Evolutionary conservation across 2,888 invertebrate species (phyloP).

Genomic region (Listrodromus nycthemerus): DNA sequence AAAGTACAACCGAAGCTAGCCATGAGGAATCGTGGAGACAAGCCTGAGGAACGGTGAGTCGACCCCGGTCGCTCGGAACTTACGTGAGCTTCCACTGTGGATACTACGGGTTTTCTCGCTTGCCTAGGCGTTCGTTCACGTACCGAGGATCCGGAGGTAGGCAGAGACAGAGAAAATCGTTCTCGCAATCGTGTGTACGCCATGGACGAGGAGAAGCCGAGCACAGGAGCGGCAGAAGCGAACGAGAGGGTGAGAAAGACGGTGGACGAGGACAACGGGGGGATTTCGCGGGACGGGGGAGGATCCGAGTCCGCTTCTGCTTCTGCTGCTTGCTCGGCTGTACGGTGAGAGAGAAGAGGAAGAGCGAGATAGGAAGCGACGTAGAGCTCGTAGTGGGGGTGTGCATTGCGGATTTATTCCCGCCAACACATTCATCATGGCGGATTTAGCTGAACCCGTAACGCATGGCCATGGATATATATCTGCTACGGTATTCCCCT

Average conservation of each 20-base stretch:
- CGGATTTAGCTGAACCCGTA: conserved; percentile 85
- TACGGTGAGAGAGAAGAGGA: conserved; percentile 71
- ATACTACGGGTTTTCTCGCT: conserved; percentile 1
- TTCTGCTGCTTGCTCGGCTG: conserved; percentile 52
- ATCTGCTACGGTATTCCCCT: conserved; percentile 81
- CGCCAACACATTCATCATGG: conserved; percentile 85
- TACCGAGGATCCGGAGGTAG: conserved; percentile 18
- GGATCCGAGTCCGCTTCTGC: conserved; percentile 52
- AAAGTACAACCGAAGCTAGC: not conserved
- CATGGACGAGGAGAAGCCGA: conserved; percentile 57
- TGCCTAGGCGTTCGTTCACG: conserved; percentile 3
- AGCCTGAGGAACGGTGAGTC: not conserved
- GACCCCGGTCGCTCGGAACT: not conserved
- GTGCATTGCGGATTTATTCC: conserved; percentile 85
- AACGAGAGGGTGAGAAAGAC: conserved; percentile 70
- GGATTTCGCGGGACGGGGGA: conserved; percentile 65
- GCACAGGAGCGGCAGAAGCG: conserved; percentile 55
- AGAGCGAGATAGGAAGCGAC: conserved; percentile 69
- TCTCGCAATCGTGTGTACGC: conserved; percentile 57
- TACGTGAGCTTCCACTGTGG: conserved; percentile 22
- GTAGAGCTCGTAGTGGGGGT: conserved; percentile 77
- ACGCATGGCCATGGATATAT: conserved; percentile 84
- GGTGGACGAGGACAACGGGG: conserved; percentile 64
- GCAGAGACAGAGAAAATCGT: conserved; percentile 33
- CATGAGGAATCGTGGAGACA: not conserved